Base-by-base conservation (phyloP, 2,797 vertebrate species). In the Onychomys torridus region DNA sequence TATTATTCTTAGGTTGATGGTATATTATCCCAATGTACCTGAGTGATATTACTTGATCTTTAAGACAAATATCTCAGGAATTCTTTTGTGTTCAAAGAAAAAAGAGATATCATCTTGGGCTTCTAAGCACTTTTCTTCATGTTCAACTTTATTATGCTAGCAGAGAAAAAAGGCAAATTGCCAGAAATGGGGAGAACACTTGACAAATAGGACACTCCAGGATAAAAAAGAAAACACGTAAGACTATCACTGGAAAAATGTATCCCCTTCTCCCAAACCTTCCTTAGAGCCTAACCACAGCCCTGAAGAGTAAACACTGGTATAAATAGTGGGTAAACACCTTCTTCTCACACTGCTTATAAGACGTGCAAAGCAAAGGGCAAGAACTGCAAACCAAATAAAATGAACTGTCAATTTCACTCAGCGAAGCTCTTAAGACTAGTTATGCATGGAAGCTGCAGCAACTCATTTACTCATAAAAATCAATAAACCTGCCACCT, bases 391-490 rank as follows among this genome's bases (percentile, higher is more conserved):
- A 96, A 98, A 94, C 43, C 91, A 90, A 94, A 71, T 0, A 27
- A 98, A 96, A 81, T 79, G 92, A 97, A 97, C 96, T 97, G 94
- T 92, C 95, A 97, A 6, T 97, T 95, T 97, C 93, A 90, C 91
- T 97, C 96, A 97, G 86, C 94, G 97, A 98, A 90, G 59, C 93
- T 94, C 93, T 97, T 86, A 98, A 97, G 88, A 69, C 91, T 93
- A 96, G 82, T 96, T 98, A 98, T 85, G 90, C 87, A 95, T 97
- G 94, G 97, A 97, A 96, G 96, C 96, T 93, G 69, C 88, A 95
- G 82, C 82, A 86, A 97, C 97, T 98, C 98, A 96, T 96, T 98
- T 92, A 88, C 79, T 96, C 97, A 98, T 97, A 98, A 96, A 98
- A 98, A 97, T 98, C 85, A 4, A 94, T 98, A 95, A 75, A 82